Base-by-base conservation (phyloP, 2,888 invertebrate species). In the Cephalotes varians region DNA sequence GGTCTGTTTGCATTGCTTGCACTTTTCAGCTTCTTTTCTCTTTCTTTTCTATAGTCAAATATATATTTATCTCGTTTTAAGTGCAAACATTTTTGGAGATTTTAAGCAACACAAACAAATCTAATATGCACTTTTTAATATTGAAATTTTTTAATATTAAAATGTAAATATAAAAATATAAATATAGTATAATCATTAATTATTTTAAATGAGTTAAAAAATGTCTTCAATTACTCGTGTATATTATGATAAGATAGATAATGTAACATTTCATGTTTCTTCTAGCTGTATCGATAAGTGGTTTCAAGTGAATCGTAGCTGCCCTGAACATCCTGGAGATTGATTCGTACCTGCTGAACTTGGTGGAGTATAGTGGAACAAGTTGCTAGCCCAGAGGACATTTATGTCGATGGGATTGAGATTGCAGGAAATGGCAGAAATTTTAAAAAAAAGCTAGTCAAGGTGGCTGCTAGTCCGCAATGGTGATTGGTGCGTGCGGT, bases 241-340 rank as follows among this genome's bases (percentile, higher is more conserved):
- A 37, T 5, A 25, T 40, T 10, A 5, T 47, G 34, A 51, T 25
- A 18, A 28, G 6, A 65, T 65, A n/a, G 21, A 34, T 64, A 51
- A 64, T 51, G 37, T 25, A 65, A 64, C n/a, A 0, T 58, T 69
- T 28, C 12, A 9, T 64, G 18, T 96, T 9, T 76, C 4, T 67
- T 97, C 69, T 96, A 99, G 99, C 95, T 99, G 99, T 96, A 99
- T 99, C 96, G 99, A 99, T 96, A 97, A 98, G 95, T 99, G 99
- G 99, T 99, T 99, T 96, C 98, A 99, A 95, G 98, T 99, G 95
- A 99, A 99, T 96, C 97, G 99, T 95, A 98, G 98, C 94, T 99
- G 99, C 96, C 99, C 99, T 77, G 99, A 99, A 95, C 99, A 99
- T 96, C 99, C 99, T 92, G 98, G 98, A 93, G 99, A 99, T 96